Percentiles rank a stretch among this genome's conserved stretches.
Evolutionary conservation across 1,140 invertebrate genomes (phyloP).

Genomic region (Nasonia giraulti): DNA sequence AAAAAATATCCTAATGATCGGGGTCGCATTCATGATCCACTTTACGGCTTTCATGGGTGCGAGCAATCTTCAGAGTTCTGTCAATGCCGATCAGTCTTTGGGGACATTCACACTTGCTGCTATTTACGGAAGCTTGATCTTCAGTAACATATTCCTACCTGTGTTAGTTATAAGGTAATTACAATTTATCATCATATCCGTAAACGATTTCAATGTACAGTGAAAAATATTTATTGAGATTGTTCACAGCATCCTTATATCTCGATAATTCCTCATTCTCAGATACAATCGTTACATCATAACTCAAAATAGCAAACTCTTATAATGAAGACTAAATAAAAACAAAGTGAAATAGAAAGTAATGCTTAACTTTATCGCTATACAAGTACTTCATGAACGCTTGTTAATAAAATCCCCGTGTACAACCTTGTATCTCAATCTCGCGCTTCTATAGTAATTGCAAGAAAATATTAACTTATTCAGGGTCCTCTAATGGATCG

Average conservation of each 20-base stretch:
- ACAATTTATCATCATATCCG: neutral
- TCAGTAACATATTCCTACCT: constrained; percentile 88
- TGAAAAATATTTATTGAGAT: neutral
- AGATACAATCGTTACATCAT: neutral
- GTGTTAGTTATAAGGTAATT: constrained; percentile 81
- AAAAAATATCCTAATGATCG: constrained; percentile 83
- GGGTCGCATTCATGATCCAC: constrained; percentile 86
- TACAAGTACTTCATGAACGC: neutral
- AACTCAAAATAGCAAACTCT: neutral
- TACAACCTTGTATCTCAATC: neutral
- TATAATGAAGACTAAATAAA: neutral
- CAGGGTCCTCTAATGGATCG: no score
- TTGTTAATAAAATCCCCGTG: neutral
- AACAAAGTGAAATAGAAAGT: neutral
- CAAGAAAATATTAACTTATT: neutral
- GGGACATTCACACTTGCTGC: constrained; percentile 83
- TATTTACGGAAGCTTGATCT: constrained; percentile 86
- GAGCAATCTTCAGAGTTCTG: constrained; percentile 85
- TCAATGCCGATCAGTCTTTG: constrained; percentile 80
- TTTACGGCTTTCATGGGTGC: constrained; percentile 90
- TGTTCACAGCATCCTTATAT: neutral
- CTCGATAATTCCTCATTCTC: neutral
- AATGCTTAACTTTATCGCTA: neutral
- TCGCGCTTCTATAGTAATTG: neutral
- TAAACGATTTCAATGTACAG: neutral